Conservation (phyloP, 2,888 invertebrate species). For the Camptogramma bilineatum region DNA sequence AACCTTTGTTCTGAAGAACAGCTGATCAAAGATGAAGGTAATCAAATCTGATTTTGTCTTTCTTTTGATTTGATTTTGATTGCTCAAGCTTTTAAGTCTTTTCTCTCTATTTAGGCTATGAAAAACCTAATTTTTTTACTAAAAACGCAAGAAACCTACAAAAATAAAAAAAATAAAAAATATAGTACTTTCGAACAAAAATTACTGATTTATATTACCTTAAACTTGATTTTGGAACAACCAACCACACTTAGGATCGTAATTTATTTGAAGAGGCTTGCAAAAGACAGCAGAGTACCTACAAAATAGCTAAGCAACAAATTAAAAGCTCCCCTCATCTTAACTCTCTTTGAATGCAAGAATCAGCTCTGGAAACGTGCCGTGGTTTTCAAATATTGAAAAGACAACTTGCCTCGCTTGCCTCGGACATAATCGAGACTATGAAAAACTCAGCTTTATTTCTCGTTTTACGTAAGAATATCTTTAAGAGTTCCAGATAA, state of each 20-base stretch:
- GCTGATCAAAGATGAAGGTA: neutral
- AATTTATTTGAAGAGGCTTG: too few relatives aligned
- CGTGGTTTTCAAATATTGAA: constrained; percentile 28
- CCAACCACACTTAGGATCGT: too few relatives aligned
- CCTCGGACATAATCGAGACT: constrained; percentile 4
- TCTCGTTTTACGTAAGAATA: neutral
- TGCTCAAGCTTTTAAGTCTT: too few relatives aligned
- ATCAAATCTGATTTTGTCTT: neutral
- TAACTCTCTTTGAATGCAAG: constrained; percentile 18
- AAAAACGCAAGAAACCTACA: too few relatives aligned
- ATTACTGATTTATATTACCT: too few relatives aligned
- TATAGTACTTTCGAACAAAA: too few relatives aligned
- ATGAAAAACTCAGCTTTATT: neutral
- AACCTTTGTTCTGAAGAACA: constrained; percentile 24
- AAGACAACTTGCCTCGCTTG: constrained; percentile 5
- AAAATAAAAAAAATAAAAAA: too few relatives aligned
- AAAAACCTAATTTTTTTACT: too few relatives aligned
- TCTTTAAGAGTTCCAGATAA: neutral
- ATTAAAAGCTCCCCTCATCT: neutral
- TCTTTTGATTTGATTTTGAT: neutral
- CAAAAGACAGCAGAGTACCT: neutral
- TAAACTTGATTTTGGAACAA: too few relatives aligned
- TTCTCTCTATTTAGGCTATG: too few relatives aligned
- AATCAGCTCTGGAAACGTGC: constrained; percentile 25
- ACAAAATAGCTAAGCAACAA: constrained; percentile 1